A percentile compares a stretch with the other conserved stretches of the same genome.
Conservation (phyloP, 2,888 invertebrate species). For the Conchocele bisecta region DNA sequence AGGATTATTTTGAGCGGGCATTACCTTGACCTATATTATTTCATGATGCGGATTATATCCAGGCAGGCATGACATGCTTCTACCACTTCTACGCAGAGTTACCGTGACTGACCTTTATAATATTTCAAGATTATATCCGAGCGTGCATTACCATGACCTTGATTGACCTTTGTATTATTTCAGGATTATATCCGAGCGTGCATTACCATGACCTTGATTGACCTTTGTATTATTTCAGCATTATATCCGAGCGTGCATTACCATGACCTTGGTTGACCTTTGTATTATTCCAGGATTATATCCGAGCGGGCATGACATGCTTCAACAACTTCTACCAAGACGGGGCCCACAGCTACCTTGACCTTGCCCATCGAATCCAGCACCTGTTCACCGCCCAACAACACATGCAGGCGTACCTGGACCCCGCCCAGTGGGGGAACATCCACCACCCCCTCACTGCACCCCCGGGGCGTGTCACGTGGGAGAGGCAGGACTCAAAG, state of each 20-base stretch:
- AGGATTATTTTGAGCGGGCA: too few relatives aligned
- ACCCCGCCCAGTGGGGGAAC: slow-evolving; percentile 76
- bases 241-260: too few relatives aligned
- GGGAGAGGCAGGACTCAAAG: slow-evolving; percentile 27
- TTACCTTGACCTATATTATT: too few relatives aligned
- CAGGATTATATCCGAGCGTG: too few relatives aligned
- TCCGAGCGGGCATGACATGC: slow-evolving; percentile 83
- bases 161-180: background rate
- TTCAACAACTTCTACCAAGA: slow-evolving; percentile 80
- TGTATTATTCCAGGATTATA: slow-evolving; percentile 78
- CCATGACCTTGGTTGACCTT: too few relatives aligned
- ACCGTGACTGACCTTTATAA: background rate
- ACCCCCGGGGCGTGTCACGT: slow-evolving; percentile 29
- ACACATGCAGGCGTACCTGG: slow-evolving; percentile 80
- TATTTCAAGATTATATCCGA: too few relatives aligned
- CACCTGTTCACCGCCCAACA: slow-evolving; percentile 79
- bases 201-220: too few relatives aligned
- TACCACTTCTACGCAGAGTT: slow-evolving; percentile 78
- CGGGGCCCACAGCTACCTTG: slow-evolving; percentile 79
- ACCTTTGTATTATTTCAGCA: slow-evolving; percentile 60
- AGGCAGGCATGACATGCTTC: too few relatives aligned
- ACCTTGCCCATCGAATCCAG: slow-evolving; percentile 73
- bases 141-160: too few relatives aligned
- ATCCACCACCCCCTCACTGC: slow-evolving; percentile 64
- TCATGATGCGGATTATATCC: too few relatives aligned